These are phyloP conservation scores for Anguilla marmorata DNA, from an alignment of 2,797 vertebrate genomes.

Conservation along the genomic window DNA sequence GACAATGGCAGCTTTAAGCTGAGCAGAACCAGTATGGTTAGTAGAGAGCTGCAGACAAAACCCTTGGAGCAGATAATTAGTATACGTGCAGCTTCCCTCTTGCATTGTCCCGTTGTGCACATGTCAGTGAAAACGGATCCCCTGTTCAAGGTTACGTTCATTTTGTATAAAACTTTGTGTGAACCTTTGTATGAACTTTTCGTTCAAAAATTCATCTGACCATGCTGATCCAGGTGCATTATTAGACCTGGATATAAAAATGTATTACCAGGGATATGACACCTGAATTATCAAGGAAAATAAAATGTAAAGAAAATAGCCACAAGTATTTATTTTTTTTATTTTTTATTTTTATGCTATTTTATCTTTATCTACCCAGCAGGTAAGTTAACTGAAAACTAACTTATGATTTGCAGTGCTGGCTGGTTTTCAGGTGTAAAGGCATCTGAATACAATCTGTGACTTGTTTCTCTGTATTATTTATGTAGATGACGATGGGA, in stretches of 20 bases:
- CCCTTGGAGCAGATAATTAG: not conserved
- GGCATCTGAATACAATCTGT: too few species aligned
- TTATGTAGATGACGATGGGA: not conserved
- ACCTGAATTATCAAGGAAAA: too few species aligned
- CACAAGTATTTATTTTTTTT: too few species aligned
- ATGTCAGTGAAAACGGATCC: not conserved
- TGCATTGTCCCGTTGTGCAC: not conserved
- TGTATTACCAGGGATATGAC: not conserved
- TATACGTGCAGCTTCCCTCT: not conserved
- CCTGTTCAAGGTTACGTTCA: not conserved
- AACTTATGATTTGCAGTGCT: too few species aligned
- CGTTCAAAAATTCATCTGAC: not conserved
- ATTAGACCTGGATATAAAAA: not conserved
- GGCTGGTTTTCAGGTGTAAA: too few species aligned
- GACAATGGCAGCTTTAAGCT: not conserved
- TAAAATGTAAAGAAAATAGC: too few species aligned
- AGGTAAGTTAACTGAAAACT: too few species aligned
- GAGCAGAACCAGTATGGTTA: not conserved
- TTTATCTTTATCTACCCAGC: too few species aligned
- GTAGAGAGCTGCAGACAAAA: not conserved
- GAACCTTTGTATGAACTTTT: not conserved
- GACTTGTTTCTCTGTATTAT: too few species aligned
- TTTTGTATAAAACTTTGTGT: not conserved
- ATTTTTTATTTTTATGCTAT: too few species aligned
- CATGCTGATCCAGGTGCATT: not conserved